Conservation (phyloP, 2,888 invertebrate genomes). For the Limnephilus rhombicus region DNA sequence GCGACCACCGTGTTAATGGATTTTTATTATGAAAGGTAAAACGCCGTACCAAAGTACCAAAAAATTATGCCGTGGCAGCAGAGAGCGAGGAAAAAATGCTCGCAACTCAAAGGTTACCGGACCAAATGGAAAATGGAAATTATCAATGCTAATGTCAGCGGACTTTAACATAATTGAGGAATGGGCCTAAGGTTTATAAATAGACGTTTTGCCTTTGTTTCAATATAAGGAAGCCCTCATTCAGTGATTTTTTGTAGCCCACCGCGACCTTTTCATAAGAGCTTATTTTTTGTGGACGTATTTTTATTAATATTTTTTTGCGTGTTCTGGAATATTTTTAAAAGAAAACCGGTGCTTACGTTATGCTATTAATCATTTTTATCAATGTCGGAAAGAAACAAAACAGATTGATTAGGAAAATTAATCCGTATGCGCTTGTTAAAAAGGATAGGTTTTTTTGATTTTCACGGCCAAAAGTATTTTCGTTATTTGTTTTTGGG, state of each 20-base stretch:
- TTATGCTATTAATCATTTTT: too few species aligned
- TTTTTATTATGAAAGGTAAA: conserved; percentile 1
- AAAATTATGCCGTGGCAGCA: neutral
- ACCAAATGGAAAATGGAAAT: neutral
- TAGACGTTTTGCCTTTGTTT: neutral
- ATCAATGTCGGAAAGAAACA: too few species aligned
- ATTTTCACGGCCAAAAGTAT: too few species aligned
- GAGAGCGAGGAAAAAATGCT: neutral
- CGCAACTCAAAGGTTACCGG: neutral
- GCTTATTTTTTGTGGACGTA: neutral
- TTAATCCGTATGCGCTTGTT: neutral
- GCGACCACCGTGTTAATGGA: neutral
- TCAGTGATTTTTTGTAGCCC: neutral
- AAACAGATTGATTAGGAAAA: too few species aligned
- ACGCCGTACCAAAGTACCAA: neutral
- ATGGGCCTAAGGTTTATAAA: neutral
- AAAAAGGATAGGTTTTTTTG: neutral
- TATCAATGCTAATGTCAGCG: neutral
- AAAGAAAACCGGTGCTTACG: too few species aligned
- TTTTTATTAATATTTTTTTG: neutral
- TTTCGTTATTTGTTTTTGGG: too few species aligned
- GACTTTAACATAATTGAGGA: neutral
- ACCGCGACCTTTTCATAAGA: neutral
- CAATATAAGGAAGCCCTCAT: neutral
- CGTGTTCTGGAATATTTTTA: too few species aligned